Evolutionary conservation across 2,113 vertebrate genomes (phyloP).

Genomic region (Pycnonotus jocosus): DNA sequence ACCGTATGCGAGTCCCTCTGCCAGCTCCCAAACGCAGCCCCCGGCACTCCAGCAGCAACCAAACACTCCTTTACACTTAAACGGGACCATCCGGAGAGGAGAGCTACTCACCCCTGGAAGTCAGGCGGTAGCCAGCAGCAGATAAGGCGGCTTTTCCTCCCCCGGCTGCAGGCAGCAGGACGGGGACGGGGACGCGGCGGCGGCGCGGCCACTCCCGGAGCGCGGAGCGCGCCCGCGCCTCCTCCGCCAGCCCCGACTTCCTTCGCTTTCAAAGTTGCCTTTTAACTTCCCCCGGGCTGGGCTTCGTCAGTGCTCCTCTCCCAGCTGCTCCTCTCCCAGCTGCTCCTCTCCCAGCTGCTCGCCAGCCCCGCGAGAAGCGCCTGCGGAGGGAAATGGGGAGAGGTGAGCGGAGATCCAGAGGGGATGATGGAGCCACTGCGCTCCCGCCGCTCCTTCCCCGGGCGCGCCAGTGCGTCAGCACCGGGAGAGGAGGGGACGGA

Average conservation of each 20-base stretch:
- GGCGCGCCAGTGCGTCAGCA: background rate
- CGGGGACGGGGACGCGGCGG: background rate
- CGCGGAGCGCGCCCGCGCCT: background rate
- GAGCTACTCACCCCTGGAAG: background rate
- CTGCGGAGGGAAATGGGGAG: background rate
- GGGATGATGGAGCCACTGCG: rapidly evolving
- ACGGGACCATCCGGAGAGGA: background rate
- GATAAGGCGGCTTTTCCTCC: background rate
- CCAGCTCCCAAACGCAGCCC: background rate
- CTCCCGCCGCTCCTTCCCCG: background rate
- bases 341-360: background rate
- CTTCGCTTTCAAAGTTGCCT: background rate
- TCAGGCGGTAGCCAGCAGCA: background rate
- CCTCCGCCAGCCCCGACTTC: background rate
- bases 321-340: background rate
- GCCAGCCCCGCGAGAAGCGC: background rate
- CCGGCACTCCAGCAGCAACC: background rate
- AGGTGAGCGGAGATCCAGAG: background rate
- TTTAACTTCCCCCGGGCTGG: background rate
- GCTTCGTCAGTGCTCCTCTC: rapidly evolving
- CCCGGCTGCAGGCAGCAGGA: background rate
- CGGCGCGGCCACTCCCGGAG: background rate
- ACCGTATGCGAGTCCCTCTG: background rate
- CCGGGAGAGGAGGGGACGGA: background rate
- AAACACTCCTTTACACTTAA: background rate